These are phyloP conservation scores for rat (Rattus norvegicus) DNA, from an alignment of 2,113 vertebrate genomes.

Conservation along the genomic window DNA sequence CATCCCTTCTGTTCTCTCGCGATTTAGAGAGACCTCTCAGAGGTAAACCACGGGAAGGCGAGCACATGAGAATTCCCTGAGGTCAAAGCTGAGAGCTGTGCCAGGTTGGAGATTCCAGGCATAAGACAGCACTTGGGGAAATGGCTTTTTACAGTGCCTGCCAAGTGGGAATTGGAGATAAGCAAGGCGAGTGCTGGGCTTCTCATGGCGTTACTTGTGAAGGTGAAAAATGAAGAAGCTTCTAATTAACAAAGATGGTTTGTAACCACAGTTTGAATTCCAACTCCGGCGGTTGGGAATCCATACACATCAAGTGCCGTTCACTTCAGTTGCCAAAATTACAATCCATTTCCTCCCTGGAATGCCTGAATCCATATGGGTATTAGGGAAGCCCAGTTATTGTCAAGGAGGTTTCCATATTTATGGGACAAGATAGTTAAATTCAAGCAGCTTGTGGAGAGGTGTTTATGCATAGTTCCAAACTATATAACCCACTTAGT, in stretches of 20 bases:
- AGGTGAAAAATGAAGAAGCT: slow-evolving; percentile 85
- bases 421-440: slow-evolving; percentile 78
- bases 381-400: slow-evolving; percentile 85
- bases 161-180: slow-evolving; percentile 82
- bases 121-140: slow-evolving; percentile 78
- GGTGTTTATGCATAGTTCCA: slow-evolving; percentile 61
- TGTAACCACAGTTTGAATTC: slow-evolving; percentile 81
- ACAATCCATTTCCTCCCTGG: slow-evolving; percentile 82
- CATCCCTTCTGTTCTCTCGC: slow-evolving; percentile 75
- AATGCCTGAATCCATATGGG: slow-evolving; percentile 84
- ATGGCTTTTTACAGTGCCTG: slow-evolving; percentile 71
- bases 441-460: slow-evolving; percentile 72
- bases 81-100: slow-evolving; percentile 84
- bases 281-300: slow-evolving; percentile 81
- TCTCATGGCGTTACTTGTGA: slow-evolving; percentile 84
- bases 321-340: slow-evolving; percentile 74
- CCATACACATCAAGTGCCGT: slow-evolving; percentile 70
- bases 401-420: slow-evolving; percentile 80
- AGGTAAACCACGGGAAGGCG: slow-evolving; percentile 79
- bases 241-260: slow-evolving; percentile 86
- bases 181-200: slow-evolving; percentile 66
- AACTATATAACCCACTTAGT: slow-evolving; percentile 67
- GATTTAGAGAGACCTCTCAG: slow-evolving; percentile 83
- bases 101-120: slow-evolving; percentile 81
- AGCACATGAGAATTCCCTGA: slow-evolving; percentile 84